Conservation (phyloP, 2,113 vertebrate species). For the Dicerorhinus sumatrensis region DNA sequence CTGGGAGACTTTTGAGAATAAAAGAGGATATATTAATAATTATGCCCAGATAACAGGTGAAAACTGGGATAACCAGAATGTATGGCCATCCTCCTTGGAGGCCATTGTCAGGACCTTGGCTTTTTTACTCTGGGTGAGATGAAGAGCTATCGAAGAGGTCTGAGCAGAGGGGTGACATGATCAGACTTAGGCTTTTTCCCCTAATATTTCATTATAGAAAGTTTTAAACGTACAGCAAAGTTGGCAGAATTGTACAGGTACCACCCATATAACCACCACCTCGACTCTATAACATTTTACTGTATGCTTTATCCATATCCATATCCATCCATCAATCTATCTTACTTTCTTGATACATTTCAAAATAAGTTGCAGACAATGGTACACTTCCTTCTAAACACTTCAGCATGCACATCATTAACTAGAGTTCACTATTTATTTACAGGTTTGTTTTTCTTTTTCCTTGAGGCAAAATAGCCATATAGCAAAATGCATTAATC, state of each 20-base stretch:
- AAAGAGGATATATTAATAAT: neutral
- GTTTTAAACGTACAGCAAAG: neutral
- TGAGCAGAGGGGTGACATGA: neutral
- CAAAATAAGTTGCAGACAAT: neutral
- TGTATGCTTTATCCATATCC: neutral
- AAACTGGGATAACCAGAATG: neutral
- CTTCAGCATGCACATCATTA: neutral
- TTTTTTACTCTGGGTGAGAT: neutral
- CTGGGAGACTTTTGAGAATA: neutral
- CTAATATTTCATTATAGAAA: neutral
- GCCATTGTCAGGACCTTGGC: neutral
- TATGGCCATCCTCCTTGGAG: neutral
- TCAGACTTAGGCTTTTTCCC: neutral
- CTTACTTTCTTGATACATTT: neutral
- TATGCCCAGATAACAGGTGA: neutral
- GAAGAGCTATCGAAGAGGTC: neutral
- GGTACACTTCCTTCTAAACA: neutral
- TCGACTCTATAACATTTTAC: neutral
- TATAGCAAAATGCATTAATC: neutral
- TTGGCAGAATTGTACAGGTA: neutral
- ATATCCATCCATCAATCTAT: neutral
- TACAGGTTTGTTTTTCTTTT: neutral
- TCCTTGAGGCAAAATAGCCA: neutral
- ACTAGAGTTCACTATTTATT: neutral
- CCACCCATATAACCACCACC: neutral